Evolutionary conservation across 1,140 invertebrate species (phyloP).

Genomic region (Gryon sp.): DNA sequence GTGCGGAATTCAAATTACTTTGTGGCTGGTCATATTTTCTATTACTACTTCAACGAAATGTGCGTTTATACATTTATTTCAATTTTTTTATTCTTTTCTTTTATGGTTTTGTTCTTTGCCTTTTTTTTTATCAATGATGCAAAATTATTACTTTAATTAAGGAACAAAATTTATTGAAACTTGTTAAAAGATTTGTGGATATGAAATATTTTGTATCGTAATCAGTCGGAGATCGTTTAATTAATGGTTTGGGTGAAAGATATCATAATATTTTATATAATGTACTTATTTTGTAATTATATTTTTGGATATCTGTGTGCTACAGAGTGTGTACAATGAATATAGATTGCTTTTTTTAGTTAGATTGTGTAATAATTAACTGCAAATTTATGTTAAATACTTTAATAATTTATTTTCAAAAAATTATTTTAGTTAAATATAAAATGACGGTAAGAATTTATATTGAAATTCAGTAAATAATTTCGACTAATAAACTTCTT

Average conservation of each 20-base stretch:
- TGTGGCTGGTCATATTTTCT: constrained; percentile 5
- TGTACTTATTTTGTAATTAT: constrained; percentile 1
- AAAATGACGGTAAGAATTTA: too few relatives aligned
- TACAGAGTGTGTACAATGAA: too few relatives aligned
- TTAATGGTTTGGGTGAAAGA: constrained; percentile 3
- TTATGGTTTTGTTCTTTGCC: neutral
- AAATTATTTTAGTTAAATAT: too few relatives aligned
- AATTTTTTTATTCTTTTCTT: neutral
- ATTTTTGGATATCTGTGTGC: neutral
- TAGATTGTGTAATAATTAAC: too few relatives aligned
- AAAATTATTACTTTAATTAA: constrained; percentile 22
- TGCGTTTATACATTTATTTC: constrained; percentile 1
- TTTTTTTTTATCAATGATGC: too few relatives aligned
- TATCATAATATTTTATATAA: constrained; percentile 6
- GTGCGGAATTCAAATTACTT: constrained; percentile 2
- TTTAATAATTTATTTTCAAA: too few relatives aligned
- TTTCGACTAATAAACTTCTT: too few relatives aligned
- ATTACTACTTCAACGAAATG: constrained; percentile 5
- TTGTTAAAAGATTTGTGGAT: neutral
- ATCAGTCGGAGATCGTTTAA: neutral
- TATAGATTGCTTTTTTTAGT: too few relatives aligned
- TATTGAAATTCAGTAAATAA: too few relatives aligned
- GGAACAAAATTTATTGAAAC: constrained; percentile 17
- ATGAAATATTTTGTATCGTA: constrained; percentile 18
- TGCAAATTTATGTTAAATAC: too few relatives aligned